Evolutionary conservation across 1,140 invertebrate genomes (phyloP).

Genomic region (Halyomorpha halys): DNA sequence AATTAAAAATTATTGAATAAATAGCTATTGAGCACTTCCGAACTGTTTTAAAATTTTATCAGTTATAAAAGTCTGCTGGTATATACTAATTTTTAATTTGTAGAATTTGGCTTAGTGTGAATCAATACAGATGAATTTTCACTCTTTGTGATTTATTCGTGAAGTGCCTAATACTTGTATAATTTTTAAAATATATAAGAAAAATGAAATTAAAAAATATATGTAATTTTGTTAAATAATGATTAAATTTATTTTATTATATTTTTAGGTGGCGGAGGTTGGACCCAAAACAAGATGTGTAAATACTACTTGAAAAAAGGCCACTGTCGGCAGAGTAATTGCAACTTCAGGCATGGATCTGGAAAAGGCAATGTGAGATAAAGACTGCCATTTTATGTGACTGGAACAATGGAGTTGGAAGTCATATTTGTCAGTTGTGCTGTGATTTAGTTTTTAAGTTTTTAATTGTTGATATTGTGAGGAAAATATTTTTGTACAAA

Average conservation of each 20-base stretch:
- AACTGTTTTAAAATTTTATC: not conserved
- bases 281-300: slow-evolving; percentile 19
- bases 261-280: not conserved
- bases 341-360: slow-evolving; percentile 24
- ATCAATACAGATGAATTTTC: no score
- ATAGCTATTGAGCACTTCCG: not conserved
- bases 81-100: no score
- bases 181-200: no score
- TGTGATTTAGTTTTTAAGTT: no score
- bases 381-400: not conserved
- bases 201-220: no score
- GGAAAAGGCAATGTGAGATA: slow-evolving; percentile 3
- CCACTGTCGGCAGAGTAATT: slow-evolving; percentile 25
- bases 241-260: slow-evolving; percentile 5
- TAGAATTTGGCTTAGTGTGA: no score
- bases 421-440: no score
- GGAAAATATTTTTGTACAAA: no score
- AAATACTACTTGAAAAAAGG: slow-evolving; percentile 26
- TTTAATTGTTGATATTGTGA: no score
- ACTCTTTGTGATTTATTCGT: no score
- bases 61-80: not conserved
- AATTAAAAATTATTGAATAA: not conserved
- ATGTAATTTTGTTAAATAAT: not conserved
- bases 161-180: no score
- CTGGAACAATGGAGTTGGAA: no score